Evolutionary conservation across 1,140 invertebrate species (phyloP), one percentile per base, ranked within the genome.

Genomic region (Nautilus pompilius): DNA sequence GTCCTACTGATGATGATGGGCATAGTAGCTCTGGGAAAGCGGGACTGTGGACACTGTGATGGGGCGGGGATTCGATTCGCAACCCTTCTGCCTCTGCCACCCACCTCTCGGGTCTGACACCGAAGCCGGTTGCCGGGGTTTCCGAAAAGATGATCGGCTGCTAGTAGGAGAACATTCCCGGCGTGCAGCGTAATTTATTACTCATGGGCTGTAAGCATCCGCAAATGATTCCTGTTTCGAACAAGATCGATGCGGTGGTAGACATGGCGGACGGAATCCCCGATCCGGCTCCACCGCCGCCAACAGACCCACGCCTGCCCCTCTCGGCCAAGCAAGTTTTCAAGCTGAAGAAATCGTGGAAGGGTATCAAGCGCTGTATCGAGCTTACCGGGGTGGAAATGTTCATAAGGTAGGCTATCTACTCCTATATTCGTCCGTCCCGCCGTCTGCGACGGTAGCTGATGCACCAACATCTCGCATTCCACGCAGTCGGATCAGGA

Each of bases 261-360:
- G 68, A 61, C 30, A 72, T 73, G 65, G 75, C 73, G 51, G 72
- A 73, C 55, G 67, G 59, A 45, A 58, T 74, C 30, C 69, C 68
- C 26, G 70, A 77, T 54, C 74, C 76, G 10, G 68, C 72, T 32
- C 68, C 71, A 6, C 78, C 72, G 13, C 70, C 72, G 24, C 68
- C 71, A 2, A 70, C 73, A 0, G 78, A 80, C 60, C 73, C 78
- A 8, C 64, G 78, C 5, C 62, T 77, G 13, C 77, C 77, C 8
- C 58, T 80, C 4, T 74, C 71, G 49, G 68, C 77, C 30, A 66
- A 75, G 68, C 75, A 80, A 66, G 72, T 80, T 41, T 80, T 79
- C 62, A 79, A 79, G 65, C 60, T 80, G 15, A 73, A 80, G 63
- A 80, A 79, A 69, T 79, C 76, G 36, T 80, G 78, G 78, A 80